phyloP scores from a whole-genome alignment of 2,113 vertebrate species.

The Nesoenas mayeri region DNA sequence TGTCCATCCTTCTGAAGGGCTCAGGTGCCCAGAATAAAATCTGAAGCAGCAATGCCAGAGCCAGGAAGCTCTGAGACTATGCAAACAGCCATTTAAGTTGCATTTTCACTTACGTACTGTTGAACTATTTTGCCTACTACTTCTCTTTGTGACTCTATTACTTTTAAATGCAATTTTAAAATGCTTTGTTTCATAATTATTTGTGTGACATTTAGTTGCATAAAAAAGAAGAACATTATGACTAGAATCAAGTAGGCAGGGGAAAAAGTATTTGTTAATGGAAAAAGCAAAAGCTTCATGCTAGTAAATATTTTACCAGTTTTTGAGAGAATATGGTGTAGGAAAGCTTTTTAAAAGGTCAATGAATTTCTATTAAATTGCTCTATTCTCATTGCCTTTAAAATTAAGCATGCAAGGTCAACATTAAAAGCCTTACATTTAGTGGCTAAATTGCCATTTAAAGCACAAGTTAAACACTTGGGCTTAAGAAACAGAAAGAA shows the following conservation, averaged over 20 bases:
- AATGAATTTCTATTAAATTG: constrained; percentile 38
- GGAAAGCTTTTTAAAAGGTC: constrained; percentile 44
- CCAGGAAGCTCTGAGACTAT: background rate
- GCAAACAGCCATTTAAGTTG: background rate
- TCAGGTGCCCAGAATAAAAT: background rate
- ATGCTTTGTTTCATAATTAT: background rate
- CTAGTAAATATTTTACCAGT: constrained; percentile 42
- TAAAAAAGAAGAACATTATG: background rate
- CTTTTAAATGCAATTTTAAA: background rate
- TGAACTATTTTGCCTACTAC: background rate
- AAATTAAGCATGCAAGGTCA: constrained; percentile 17
- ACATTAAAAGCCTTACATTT: background rate
- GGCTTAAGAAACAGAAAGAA: background rate
- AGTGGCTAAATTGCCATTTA: background rate
- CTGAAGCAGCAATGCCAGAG: background rate
- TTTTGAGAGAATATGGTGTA: background rate
- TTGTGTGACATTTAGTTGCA: background rate
- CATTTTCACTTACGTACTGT: background rate
- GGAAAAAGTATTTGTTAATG: background rate
- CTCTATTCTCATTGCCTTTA: background rate
- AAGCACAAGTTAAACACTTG: background rate
- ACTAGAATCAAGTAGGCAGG: background rate
- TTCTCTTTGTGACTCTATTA: background rate
- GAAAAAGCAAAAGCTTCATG: constrained; percentile 11
- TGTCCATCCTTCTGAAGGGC: background rate